Conservation (phyloP, 2,797 vertebrate species). For the Ispidina lecontei region DNA sequence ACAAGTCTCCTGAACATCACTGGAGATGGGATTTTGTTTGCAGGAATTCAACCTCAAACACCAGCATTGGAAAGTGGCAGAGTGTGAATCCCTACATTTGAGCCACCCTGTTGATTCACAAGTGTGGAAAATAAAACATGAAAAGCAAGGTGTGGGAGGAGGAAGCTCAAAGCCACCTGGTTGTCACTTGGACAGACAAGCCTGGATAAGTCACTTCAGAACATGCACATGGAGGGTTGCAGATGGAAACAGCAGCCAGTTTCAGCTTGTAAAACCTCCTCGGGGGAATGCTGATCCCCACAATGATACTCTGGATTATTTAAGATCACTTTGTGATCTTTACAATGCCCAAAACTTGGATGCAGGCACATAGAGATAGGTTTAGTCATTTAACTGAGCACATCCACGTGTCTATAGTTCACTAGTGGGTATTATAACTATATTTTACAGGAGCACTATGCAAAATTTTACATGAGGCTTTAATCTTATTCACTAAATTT, state of each 20-base stretch:
- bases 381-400: not conserved
- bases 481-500: not conserved
- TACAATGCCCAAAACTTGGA: not conserved
- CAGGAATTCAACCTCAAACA: not conserved
- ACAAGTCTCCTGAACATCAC: not conserved
- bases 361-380: not conserved
- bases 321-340: not conserved
- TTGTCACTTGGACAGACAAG: not conserved
- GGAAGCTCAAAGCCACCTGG: slow-evolving; percentile 24
- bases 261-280: not conserved
- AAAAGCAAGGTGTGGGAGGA: not conserved
- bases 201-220: not conserved
- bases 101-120: not conserved
- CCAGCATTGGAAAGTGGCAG: not conserved
- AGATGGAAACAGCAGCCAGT: not conserved
- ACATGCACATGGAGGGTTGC: not conserved
- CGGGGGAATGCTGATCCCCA: not conserved
- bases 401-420: not conserved
- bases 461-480: not conserved
- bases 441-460: not conserved
- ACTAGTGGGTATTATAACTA: not conserved
- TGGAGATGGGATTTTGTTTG: not conserved
- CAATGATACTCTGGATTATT: not conserved
- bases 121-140: not conserved
- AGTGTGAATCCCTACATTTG: not conserved